Evolutionary conservation across 1,140 invertebrate genomes (phyloP).

Genomic region (Listronotus bonariensis): DNA sequence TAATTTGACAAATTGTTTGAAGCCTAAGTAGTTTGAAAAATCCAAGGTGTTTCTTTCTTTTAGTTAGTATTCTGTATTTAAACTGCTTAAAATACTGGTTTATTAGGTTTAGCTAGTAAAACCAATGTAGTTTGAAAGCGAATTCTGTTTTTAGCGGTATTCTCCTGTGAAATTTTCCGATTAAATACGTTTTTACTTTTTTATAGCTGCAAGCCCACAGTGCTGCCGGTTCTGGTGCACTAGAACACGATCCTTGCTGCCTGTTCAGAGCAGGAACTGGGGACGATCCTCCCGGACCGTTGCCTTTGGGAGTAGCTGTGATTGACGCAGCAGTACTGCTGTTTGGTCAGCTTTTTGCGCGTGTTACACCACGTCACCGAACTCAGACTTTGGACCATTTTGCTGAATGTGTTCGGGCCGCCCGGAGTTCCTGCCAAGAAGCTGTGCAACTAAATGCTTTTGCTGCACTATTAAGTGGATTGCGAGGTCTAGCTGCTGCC

Average conservation of each 20-base stretch:
- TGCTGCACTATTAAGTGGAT: conserved; percentile 86
- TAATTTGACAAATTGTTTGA: conserved; percentile 48
- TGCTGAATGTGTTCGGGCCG: conserved; percentile 89
- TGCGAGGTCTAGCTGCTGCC: conserved; percentile 75
- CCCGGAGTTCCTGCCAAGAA: conserved; percentile 89
- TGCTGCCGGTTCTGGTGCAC: conserved; percentile 90
- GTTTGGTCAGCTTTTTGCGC: conserved; percentile 93
- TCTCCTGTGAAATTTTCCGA: too few relatives aligned
- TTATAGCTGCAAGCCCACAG: conserved; percentile 83
- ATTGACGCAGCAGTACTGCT: conserved; percentile 92
- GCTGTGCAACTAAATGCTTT: conserved; percentile 98
- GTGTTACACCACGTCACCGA: conserved; percentile 93
- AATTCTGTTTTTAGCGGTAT: too few relatives aligned
- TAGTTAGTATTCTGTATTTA: too few relatives aligned
- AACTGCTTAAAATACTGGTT: too few relatives aligned
- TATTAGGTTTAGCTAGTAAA: too few relatives aligned
- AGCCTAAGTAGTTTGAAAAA: conserved; percentile 3
- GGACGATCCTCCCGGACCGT: conserved; percentile 76
- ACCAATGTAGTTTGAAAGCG: too few relatives aligned
- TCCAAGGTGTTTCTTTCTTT: not conserved
- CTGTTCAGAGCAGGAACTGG: conserved; percentile 61
- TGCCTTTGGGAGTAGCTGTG: conserved; percentile 94
- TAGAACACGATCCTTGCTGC: conserved; percentile 94
- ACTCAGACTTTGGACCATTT: conserved; percentile 98
- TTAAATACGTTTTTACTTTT: too few relatives aligned